Percentiles rank a stretch among this genome's conserved stretches.
phyloP scores from a whole-genome alignment of 2,888 invertebrate species.

The Adineta ricciae region DNA sequence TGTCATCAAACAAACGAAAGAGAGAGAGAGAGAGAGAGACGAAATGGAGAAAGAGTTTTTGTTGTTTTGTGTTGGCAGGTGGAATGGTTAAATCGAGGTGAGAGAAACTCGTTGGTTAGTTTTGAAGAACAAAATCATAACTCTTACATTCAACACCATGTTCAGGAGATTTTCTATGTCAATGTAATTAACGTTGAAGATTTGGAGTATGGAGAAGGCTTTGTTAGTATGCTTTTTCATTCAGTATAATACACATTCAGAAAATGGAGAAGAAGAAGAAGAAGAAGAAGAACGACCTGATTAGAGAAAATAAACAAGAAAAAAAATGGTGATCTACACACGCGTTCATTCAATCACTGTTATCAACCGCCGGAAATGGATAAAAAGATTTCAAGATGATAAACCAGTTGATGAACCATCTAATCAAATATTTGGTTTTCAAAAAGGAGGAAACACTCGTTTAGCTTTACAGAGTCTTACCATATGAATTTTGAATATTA shows the following conservation, averaged over 20 bases:
- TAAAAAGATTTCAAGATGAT: constrained; percentile 11
- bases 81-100: background rate
- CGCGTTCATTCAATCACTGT: constrained; percentile 9
- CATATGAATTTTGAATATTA: constrained; percentile 3
- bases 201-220: background rate
- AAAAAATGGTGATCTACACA: background rate
- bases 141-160: background rate
- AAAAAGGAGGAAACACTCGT: too few species aligned
- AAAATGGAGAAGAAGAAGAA: background rate
- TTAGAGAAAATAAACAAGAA: constrained; percentile 9
- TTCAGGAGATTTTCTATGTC: background rate
- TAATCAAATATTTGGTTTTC: background rate
- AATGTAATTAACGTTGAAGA: background rate
- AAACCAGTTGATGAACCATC: constrained; percentile 13
- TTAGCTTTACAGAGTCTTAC: background rate
- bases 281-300: background rate
- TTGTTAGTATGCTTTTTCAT: background rate
- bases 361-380: background rate
- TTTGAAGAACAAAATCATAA: background rate
- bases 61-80: background rate
- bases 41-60: background rate
- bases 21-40: background rate
- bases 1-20: background rate
- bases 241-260: constrained; percentile 2
- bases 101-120: background rate